phyloP scores from a whole-genome alignment of 2,797 vertebrate genomes.

The Lagodon rhomboides region DNA sequence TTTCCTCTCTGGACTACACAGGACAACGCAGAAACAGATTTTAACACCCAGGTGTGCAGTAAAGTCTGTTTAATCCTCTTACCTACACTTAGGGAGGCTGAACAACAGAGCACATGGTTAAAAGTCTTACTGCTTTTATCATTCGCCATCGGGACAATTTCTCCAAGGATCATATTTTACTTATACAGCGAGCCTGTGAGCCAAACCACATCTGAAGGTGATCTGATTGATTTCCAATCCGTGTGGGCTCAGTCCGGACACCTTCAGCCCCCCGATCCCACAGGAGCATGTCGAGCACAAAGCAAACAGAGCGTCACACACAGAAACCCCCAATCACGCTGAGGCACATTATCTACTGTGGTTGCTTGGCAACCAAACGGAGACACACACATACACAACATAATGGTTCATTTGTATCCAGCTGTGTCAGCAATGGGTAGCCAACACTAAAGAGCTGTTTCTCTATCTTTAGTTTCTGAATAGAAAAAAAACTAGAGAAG shows the following conservation, averaged over 20 bases:
- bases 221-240: conserved; percentile 38
- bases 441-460: conserved; percentile 50
- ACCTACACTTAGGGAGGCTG: conserved; percentile 34
- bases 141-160: conserved; percentile 15
- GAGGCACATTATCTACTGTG: conserved; percentile 61
- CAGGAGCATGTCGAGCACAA: conserved; percentile 38
- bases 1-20: conserved; percentile 11
- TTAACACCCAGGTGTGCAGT: conserved; percentile 38
- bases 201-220: conserved; percentile 13
- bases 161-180: conserved; percentile 18
- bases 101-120: conserved; percentile 21
- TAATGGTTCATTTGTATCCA: conserved; percentile 76
- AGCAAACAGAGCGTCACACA: conserved; percentile 37
- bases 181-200: conserved; percentile 17
- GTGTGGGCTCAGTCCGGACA: background rate
- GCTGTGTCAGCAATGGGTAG: conserved; percentile 72
- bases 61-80: conserved; percentile 57
- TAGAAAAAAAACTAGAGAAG: conserved; percentile 11
- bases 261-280: background rate
- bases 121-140: conserved; percentile 20
- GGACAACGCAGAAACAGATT: conserved; percentile 23
- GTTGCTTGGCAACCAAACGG: conserved; percentile 75
- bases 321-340: conserved; percentile 55
- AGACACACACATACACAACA: conserved; percentile 60
- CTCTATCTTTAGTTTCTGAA: conserved; percentile 22